Evolutionary conservation across 1,140 invertebrate genomes (phyloP).

Genomic region (Heliconius eleuchia): DNA sequence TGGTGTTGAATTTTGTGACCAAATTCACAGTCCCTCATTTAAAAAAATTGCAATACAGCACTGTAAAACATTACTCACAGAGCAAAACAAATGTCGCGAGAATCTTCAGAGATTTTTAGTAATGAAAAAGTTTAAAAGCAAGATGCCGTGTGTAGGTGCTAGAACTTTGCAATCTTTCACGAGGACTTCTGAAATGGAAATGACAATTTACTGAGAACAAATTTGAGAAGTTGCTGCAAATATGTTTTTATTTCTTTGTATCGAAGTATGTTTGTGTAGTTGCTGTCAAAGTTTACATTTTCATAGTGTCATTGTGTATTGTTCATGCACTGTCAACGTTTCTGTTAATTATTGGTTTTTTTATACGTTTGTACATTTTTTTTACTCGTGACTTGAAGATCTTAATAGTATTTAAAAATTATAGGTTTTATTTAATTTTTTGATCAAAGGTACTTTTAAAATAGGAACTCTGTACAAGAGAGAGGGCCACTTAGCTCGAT

Average conservation of each 20-base stretch:
- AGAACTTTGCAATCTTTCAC: conserved; percentile 32
- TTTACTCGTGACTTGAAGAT: too few species aligned
- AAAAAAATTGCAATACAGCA: not conserved
- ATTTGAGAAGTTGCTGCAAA: conserved; percentile 9
- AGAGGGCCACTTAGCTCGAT: too few species aligned
- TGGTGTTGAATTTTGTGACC: too few species aligned
- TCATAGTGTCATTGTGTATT: not conserved
- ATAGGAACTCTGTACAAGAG: too few species aligned
- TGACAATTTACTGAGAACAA: conserved; percentile 30
- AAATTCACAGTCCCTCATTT: too few species aligned
- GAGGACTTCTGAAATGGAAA: conserved; percentile 32
- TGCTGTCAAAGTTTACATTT: conserved; percentile 3
- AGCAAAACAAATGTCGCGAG: conserved; percentile 22
- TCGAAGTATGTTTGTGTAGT: not conserved
- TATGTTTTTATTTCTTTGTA: conserved; percentile 16
- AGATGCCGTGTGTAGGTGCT: conserved; percentile 23
- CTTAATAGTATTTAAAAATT: too few species aligned
- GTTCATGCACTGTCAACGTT: not conserved
- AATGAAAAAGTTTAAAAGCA: conserved; percentile 31
- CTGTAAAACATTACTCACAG: not conserved
- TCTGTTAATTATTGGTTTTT: not conserved
- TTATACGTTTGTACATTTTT: too few species aligned
- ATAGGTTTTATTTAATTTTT: too few species aligned
- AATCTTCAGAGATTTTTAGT: conserved; percentile 32
- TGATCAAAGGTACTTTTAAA: too few species aligned